These are phyloP conservation scores for Agrypnia vestita DNA, from an alignment of 1,140 invertebrate species.

Conservation along the genomic window DNA sequence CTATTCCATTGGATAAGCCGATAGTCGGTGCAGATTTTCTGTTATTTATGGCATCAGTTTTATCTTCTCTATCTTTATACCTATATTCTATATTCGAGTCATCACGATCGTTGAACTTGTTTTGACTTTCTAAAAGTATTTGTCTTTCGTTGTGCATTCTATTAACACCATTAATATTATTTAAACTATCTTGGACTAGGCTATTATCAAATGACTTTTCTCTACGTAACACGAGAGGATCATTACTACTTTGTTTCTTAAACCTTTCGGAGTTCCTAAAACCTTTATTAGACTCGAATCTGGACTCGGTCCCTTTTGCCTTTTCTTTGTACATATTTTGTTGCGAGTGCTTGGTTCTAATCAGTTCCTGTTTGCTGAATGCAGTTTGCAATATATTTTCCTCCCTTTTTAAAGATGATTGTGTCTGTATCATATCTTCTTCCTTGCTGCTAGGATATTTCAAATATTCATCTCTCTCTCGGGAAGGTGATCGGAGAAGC, in stretches of 20 bases:
- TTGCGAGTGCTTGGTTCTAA: constrained; percentile 66
- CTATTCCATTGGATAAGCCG: constrained; percentile 74
- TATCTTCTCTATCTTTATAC: constrained; percentile 50
- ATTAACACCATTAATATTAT: constrained; percentile 63
- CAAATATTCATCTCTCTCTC: constrained; percentile 68
- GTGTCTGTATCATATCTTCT: constrained; percentile 68
- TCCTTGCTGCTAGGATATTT: constrained; percentile 67
- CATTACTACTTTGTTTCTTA: constrained; percentile 65
- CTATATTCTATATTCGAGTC: constrained; percentile 49
- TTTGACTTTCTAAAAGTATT: constrained; percentile 65
- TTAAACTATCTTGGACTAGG: constrained; percentile 64
- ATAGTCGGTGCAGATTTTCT: constrained; percentile 73
- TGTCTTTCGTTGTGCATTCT: constrained; percentile 68
- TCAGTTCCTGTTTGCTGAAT: constrained; percentile 66
- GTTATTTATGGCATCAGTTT: constrained; percentile 56
- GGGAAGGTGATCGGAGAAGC: constrained; percentile 64
- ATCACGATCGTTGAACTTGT: constrained; percentile 54
- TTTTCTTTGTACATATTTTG: constrained; percentile 70
- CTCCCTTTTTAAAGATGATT: constrained; percentile 69
- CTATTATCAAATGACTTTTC: constrained; percentile 72
- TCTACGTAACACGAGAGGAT: constrained; percentile 66
- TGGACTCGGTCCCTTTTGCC: constrained; percentile 67
- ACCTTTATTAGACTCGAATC: constrained; percentile 69
- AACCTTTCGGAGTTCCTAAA: constrained; percentile 72
- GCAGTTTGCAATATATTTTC: constrained; percentile 67